These are phyloP conservation scores for Sinocyclocheilus rhinocerous DNA, from an alignment of 2,113 vertebrate genomes.

Conservation along the genomic window DNA sequence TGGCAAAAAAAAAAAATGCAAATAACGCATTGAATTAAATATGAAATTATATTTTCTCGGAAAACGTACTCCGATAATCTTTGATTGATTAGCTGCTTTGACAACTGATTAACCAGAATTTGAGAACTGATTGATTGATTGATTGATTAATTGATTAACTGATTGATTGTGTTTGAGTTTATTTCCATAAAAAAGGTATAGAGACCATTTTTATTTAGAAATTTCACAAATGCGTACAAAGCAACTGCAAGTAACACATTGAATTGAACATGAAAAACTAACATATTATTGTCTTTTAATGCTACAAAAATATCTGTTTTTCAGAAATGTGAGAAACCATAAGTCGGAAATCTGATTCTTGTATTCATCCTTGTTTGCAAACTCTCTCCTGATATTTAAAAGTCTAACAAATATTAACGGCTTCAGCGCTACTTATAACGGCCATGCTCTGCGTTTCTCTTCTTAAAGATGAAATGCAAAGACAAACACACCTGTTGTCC, in stretches of 20 bases:
- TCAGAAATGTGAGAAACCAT: neutral
- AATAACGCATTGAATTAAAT: too few relatives aligned
- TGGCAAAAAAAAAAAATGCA: too few relatives aligned
- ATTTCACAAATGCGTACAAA: too few relatives aligned
- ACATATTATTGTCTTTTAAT: too few relatives aligned
- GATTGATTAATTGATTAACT: neutral
- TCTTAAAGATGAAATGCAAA: constrained; percentile 7
- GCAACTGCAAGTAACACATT: too few relatives aligned
- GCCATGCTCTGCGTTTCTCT: neutral
- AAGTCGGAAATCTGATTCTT: neutral
- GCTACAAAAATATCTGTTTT: too few relatives aligned
- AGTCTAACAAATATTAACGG: neutral
- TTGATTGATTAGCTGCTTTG: neutral
- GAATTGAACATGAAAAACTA: too few relatives aligned
- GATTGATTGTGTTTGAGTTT: neutral
- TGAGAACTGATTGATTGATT: neutral
- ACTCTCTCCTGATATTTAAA: neutral
- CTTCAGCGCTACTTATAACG: neutral
- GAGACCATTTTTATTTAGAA: too few relatives aligned
- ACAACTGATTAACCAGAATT: too few relatives aligned
- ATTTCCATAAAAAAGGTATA: too few relatives aligned
- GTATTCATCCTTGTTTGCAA: neutral
- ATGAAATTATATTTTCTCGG: too few relatives aligned
- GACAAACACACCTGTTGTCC: constrained; percentile 35
- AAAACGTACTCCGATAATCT: too few relatives aligned